Percentiles rank a stretch among this genome's conserved stretches.
Evolutionary conservation across 2,888 invertebrate species (phyloP).

Genomic region (Uloborus plumipes): DNA sequence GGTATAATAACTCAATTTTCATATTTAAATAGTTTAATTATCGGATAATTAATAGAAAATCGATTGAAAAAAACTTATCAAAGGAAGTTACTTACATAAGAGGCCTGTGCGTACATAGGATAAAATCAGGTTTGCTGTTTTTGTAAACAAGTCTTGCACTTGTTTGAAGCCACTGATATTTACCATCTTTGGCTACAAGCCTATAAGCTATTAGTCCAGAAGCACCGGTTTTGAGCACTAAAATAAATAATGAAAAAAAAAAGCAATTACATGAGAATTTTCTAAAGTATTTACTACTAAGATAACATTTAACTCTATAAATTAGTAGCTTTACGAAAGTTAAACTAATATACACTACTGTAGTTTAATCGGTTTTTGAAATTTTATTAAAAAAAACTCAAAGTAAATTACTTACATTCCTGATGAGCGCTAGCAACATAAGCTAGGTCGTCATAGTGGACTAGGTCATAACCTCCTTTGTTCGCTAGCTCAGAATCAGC

Average conservation of each 20-base stretch:
- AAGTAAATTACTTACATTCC: constrained; percentile 85
- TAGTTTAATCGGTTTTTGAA: background rate
- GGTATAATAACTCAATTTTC: background rate
- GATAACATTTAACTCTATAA: no score
- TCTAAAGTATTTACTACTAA: no score
- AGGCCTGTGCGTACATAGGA: constrained; percentile 97
- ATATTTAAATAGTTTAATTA: background rate
- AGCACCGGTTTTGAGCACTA: constrained; percentile 98
- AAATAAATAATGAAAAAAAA: constrained; percentile 67
- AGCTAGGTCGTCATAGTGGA: constrained; percentile 97
- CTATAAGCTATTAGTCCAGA: constrained; percentile 99
- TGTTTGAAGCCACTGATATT: constrained; percentile 99
- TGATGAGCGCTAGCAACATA: constrained; percentile 99
- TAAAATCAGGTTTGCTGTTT: constrained; percentile 99
- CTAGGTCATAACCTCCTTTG: constrained; percentile 96
- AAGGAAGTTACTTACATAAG: constrained; percentile 85
- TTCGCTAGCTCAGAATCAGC: constrained; percentile 91
- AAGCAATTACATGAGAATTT: no score
- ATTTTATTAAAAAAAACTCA: background rate
- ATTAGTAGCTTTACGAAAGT: no score
- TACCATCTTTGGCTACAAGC: constrained; percentile 92
- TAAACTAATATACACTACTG: no score
- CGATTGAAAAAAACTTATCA: background rate
- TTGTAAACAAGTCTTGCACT: constrained; percentile 97
- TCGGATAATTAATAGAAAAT: background rate